phyloP scores from a whole-genome alignment of 2,113 vertebrate genomes.

The Engraulis encrasicolus region DNA sequence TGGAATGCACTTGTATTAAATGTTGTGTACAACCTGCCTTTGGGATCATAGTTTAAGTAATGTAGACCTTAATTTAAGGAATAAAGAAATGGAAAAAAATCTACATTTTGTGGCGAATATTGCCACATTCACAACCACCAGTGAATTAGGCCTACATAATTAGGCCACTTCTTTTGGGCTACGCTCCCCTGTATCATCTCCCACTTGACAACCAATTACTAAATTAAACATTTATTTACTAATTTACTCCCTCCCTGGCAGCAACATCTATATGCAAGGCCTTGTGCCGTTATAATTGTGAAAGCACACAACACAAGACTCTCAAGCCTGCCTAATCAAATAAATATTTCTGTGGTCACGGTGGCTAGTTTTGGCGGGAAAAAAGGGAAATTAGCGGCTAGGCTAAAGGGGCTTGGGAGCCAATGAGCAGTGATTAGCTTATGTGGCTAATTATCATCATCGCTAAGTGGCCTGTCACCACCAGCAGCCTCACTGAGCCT shows the following conservation, averaged over 20 bases:
- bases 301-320: conserved; percentile 43
- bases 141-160: not conserved
- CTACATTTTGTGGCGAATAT: not conserved
- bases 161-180: not conserved
- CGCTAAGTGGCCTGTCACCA: not conserved
- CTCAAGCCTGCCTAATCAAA: conserved; percentile 51
- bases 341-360: conserved; percentile 37
- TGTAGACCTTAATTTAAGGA: not conserved
- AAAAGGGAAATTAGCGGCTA: not conserved
- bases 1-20: not conserved
- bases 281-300: conserved; percentile 58
- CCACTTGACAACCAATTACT: conserved; percentile 58
- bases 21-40: not conserved
- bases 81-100: not conserved
- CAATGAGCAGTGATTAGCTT: conserved; percentile 34
- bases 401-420: conserved; percentile 29
- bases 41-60: not conserved
- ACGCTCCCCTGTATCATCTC: conserved; percentile 29
- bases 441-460: conserved; percentile 9
- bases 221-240: conserved; percentile 44
- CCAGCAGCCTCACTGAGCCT: not conserved
- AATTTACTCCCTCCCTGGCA: conserved; percentile 13
- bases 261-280: conserved; percentile 41
- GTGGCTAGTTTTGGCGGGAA: conserved; percentile 36
- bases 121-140: not conserved